Evolutionary conservation across 1,140 invertebrate species (phyloP), one percentile per base, ranked within the genome.

Genomic region (Amphibalanus amphitrite): DNA sequence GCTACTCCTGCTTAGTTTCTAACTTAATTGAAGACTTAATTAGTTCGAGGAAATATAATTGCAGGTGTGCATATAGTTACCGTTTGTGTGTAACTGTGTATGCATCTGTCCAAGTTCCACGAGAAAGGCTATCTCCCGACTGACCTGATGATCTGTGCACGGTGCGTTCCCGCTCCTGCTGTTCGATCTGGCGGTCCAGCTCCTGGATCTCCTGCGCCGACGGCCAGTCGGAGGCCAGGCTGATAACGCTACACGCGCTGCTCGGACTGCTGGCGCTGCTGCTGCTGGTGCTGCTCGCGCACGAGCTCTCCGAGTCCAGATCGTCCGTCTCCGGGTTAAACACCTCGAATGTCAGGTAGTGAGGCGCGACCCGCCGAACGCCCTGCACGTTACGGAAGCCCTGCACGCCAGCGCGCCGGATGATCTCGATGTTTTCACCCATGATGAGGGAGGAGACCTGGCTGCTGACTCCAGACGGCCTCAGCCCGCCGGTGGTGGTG

Each of bases 301-400:
- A 90, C 74, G 89, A 90, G 0, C 90, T 92, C 78, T 93, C 91
- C 75, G 90, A 92, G 77, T 93, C 92, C 79, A 92, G 84, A 76
- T 94, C 92, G 78, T 94, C 92, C 13, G 88, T 92, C 77, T 92
- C 91, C 0, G 91, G 92, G 81, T 94, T 93, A 76, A 92, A 94
- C 10, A 93, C 80, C 78, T 93, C 92, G 70, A 93, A 79, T 1
- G 89, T 89, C 71, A 92, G 81, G 23, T 92, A 78, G 71, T 88
- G 86, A 0, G 89, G 89, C 47, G 88, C 82, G 33, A 76, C 77
- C 59, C 75, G 74, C 40, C 76, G 72, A 20, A 74, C 74, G 29
- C 73, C 75, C 69, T 75, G 74, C 33, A 75, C 74, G 67, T 73
- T 73, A 20, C 73, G 70, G 23, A 71, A 70, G 30, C 38, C 72